These are phyloP conservation scores for Philotrypesis tridentata DNA, from an alignment of 1,140 invertebrate species.

Conservation along the genomic window DNA sequence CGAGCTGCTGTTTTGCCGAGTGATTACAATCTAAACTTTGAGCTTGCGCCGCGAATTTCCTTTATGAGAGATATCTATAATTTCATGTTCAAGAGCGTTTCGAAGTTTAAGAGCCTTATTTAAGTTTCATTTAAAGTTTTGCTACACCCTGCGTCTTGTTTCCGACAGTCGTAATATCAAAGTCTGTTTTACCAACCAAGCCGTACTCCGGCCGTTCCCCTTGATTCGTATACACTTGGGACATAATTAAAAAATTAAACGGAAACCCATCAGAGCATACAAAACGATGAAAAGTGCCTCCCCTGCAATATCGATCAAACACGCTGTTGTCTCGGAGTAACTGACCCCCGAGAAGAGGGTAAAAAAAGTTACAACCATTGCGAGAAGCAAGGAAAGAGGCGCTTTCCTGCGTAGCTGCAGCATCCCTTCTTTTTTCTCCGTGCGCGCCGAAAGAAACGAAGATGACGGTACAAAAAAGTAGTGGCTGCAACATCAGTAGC, in stretches of 20 bases:
- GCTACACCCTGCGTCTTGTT: neutral
- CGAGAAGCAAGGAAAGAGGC: neutral
- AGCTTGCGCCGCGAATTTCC: neutral
- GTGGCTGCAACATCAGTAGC: neutral
- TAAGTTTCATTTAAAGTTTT: neutral
- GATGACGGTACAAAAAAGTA: neutral
- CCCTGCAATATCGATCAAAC: neutral
- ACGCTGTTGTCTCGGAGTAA: neutral
- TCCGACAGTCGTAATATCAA: neutral
- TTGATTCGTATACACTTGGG: neutral
- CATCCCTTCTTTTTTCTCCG: neutral
- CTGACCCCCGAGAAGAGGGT: neutral
- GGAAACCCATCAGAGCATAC: neutral
- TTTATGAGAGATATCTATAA: neutral
- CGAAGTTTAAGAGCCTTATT: neutral
- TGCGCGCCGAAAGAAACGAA: slow-evolving; percentile 4
- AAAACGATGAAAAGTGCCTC: neutral
- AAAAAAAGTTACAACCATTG: neutral
- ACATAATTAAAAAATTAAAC: neutral
- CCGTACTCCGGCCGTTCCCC: neutral
- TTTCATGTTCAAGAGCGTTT: neutral
- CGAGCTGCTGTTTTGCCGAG: neutral
- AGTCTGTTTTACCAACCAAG: neutral
- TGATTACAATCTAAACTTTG: slow-evolving; percentile 5
- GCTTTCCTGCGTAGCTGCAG: neutral